Conservation (phyloP, 2,113 vertebrate species). For the Indri indri region DNA sequence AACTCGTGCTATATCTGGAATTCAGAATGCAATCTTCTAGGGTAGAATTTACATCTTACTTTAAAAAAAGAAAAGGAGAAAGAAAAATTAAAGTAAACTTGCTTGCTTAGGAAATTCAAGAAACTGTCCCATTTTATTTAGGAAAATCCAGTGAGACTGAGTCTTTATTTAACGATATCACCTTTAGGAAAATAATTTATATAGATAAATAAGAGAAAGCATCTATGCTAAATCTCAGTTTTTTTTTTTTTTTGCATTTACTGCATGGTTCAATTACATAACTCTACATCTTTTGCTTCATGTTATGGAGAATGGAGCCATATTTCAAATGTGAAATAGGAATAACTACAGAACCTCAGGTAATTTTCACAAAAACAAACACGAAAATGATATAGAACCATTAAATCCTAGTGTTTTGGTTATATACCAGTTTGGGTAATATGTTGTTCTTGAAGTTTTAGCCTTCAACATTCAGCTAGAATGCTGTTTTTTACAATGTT, state of each 20-base stretch:
- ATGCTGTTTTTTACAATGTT: background rate
- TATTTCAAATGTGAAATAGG: constrained; percentile 57
- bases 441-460: constrained; percentile 38
- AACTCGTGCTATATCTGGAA: background rate
- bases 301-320: background rate
- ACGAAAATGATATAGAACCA: constrained; percentile 24
- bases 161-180: background rate
- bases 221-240: background rate
- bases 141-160: background rate
- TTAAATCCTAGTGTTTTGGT: constrained; percentile 21
- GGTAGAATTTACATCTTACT: background rate
- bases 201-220: background rate
- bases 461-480: no score
- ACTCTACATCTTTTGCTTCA: constrained; percentile 23
- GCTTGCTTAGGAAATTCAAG: background rate
- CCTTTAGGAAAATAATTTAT: background rate
- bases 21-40: background rate
- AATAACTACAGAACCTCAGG: constrained; percentile 11
- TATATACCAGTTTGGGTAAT: background rate
- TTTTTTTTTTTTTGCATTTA: background rate
- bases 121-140: background rate
- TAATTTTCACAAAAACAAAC: constrained; percentile 52
- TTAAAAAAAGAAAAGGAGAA: background rate
- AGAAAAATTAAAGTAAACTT: background rate
- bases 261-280: constrained; percentile 7